Conservation (phyloP, 2,113 vertebrate species). For the Maccullochella peelii region DNA sequence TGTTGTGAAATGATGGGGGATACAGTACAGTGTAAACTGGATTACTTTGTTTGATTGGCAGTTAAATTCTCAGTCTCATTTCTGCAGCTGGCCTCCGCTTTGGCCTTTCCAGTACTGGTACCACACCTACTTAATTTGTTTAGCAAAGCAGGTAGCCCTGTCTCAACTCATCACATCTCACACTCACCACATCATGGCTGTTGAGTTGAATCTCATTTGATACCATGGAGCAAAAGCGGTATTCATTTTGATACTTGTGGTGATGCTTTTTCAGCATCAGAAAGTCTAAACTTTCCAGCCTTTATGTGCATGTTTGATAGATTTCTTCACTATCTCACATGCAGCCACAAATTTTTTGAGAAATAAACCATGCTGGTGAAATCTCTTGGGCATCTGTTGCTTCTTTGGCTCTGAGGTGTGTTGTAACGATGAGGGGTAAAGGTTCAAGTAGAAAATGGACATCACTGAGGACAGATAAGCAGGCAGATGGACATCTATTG, state of each 20-base stretch:
- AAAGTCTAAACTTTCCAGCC: neutral
- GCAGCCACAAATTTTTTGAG: neutral
- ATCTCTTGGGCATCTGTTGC: neutral
- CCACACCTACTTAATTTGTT: neutral
- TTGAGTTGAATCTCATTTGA: neutral
- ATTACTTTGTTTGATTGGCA: conserved; percentile 13
- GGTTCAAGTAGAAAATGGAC: conserved; percentile 43
- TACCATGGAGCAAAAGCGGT: neutral
- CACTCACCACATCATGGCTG: neutral
- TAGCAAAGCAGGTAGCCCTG: no score
- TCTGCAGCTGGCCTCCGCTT: neutral
- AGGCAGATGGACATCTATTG: conserved; percentile 12
- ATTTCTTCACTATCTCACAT: neutral
- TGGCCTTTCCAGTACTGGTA: neutral
- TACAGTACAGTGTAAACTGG: conserved; percentile 2
- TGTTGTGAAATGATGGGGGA: neutral
- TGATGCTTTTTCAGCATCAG: no score
- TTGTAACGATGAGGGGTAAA: conserved; percentile 36
- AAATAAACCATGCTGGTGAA: neutral
- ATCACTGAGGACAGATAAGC: conserved; percentile 32
- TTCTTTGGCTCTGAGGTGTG: conserved; percentile 13
- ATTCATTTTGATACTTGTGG: neutral
- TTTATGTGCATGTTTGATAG: neutral
- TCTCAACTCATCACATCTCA: no score
- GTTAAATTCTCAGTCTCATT: neutral